A percentile compares a stretch with the other conserved stretches of the same genome.
Evolutionary conservation across 2,797 vertebrate species (phyloP).

Genomic region (Danio tinwini): DNA sequence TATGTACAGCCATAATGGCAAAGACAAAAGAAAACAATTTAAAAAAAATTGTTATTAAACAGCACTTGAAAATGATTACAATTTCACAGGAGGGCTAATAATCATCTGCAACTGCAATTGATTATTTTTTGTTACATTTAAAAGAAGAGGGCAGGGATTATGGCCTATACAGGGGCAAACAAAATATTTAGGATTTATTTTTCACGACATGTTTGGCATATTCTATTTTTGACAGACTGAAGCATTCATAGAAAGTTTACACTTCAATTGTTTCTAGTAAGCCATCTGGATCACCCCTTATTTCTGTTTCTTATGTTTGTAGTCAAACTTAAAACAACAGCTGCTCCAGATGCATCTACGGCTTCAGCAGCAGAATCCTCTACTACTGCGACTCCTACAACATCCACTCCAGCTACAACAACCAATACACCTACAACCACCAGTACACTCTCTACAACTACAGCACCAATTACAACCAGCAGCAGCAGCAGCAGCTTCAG

Average conservation of each 20-base stretch:
- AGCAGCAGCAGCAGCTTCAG: slow-evolving; percentile 23
- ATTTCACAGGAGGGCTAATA: no score
- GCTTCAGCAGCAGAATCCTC: slow-evolving; percentile 24
- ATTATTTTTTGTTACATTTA: no score
- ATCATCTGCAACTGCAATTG: no score
- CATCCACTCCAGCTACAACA: slow-evolving; percentile 41
- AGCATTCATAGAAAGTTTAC: slow-evolving; percentile 49
- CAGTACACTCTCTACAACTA: slow-evolving; percentile 56
- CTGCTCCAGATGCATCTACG: slow-evolving; percentile 41
- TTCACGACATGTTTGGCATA: no score
- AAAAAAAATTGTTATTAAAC: no score
- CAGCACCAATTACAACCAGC: slow-evolving; percentile 51
- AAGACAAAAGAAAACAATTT: no score
- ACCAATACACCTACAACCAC: not conserved
- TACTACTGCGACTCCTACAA: slow-evolving; percentile 17
- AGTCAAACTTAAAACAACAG: slow-evolving; percentile 69
- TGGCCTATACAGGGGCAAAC: no score
- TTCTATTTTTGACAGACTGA: slow-evolving; percentile 26
- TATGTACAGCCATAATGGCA: no score
- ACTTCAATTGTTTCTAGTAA: not conserved
- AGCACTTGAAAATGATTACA: no score
- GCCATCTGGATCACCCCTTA: slow-evolving; percentile 41
- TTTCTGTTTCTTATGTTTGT: slow-evolving; percentile 18
- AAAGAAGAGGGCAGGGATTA: no score
- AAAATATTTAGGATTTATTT: no score